These are phyloP conservation scores for Kryptolebias marmoratus DNA, from an alignment of 2,113 vertebrate species.

Conservation along the genomic window DNA sequence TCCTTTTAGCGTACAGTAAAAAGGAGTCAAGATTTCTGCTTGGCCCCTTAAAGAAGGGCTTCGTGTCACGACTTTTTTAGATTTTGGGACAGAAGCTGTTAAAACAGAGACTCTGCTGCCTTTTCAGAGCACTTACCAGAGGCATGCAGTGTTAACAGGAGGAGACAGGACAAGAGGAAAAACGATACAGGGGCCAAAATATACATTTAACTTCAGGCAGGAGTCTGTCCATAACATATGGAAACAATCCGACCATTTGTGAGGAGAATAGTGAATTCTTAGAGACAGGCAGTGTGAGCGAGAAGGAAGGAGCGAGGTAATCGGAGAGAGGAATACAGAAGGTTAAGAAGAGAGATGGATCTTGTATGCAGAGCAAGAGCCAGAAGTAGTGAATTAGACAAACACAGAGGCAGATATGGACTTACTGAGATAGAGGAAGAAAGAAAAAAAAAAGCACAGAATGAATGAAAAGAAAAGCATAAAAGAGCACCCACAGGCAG, in stretches of 20 bases:
- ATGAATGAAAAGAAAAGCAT: conserved; percentile 57
- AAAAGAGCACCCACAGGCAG: conserved; percentile 52
- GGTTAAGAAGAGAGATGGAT: conserved; percentile 47
- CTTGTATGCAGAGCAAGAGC: conserved; percentile 50
- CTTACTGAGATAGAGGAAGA: conserved; percentile 42
- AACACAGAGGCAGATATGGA: conserved; percentile 51
- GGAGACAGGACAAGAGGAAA: conserved; percentile 57
- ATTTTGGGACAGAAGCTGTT: conserved; percentile 66
- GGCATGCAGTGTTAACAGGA: conserved; percentile 51
- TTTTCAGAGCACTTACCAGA: conserved; percentile 57
- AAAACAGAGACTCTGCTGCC: conserved; percentile 59
- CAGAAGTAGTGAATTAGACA: conserved; percentile 46
- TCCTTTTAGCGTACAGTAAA: neutral
- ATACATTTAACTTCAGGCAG: conserved; percentile 73
- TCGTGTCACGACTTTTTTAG: conserved; percentile 10
- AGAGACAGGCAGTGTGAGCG: conserved; percentile 34
- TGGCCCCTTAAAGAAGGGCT: conserved; percentile 35
- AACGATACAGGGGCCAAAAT: conserved; percentile 71
- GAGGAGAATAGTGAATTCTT: conserved; percentile 50
- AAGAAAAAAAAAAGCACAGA: conserved; percentile 37
- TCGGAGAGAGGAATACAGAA: conserved; percentile 40
- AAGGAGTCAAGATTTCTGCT: conserved; percentile 34
- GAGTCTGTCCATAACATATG: conserved; percentile 73
- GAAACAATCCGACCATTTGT: conserved; percentile 77
- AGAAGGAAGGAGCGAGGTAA: conserved; percentile 50